Conservation (phyloP, 2,113 vertebrate species). For the Pitta sordida region DNA sequence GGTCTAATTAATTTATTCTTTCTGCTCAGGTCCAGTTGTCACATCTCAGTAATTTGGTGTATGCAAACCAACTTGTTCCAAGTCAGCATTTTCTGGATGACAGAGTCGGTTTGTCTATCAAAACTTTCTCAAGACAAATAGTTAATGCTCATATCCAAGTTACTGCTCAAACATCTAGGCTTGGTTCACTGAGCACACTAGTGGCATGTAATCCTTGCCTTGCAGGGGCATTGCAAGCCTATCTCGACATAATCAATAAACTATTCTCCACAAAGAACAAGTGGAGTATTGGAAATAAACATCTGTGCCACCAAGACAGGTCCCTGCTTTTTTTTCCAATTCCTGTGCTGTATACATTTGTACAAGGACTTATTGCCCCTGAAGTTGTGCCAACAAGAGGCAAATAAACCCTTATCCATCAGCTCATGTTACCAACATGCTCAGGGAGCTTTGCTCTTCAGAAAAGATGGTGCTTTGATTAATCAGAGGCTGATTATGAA, state of each 20-base stretch:
- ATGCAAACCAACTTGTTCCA: background rate
- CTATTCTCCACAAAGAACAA: background rate
- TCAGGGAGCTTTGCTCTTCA: background rate
- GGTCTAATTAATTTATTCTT: background rate
- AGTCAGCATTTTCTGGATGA: background rate
- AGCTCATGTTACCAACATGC: background rate
- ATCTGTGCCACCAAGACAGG: background rate
- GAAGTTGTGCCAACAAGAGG: background rate
- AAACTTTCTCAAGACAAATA: background rate
- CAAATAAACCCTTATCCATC: background rate
- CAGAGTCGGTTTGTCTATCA: background rate
- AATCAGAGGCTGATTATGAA: background rate
- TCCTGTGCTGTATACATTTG: background rate
- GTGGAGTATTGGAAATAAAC: background rate
- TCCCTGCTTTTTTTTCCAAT: background rate
- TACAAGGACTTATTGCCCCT: background rate
- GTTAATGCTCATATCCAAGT: background rate
- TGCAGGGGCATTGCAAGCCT: background rate
- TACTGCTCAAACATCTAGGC: background rate
- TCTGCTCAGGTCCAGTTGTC: background rate
- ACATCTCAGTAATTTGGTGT: background rate
- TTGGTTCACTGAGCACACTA: background rate
- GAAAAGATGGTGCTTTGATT: background rate
- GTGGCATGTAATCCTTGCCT: background rate
- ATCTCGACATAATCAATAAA: conserved; percentile 8